Evolutionary conservation across 2,888 invertebrate genomes (phyloP).

Genomic region (Lamproptera curius): DNA sequence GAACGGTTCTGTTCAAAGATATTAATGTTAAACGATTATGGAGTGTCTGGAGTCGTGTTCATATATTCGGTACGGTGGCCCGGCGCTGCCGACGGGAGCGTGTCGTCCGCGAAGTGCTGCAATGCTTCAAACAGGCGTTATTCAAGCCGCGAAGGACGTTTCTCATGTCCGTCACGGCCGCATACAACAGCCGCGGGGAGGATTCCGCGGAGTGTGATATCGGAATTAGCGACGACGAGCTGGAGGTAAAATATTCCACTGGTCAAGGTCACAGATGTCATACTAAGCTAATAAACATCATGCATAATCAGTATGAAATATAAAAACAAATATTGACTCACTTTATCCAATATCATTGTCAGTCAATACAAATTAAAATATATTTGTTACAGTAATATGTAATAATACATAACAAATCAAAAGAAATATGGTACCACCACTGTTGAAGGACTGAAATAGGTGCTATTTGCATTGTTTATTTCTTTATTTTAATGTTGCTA

Average conservation of each 20-base stretch:
- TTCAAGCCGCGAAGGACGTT: constrained; percentile 53
- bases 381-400: too few relatives aligned
- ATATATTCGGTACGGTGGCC: constrained; percentile 49
- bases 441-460: too few relatives aligned
- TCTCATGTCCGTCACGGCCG: constrained; percentile 59
- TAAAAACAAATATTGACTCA: too few relatives aligned
- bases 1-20: constrained; percentile 45
- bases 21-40: constrained; percentile 50
- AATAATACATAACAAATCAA: too few relatives aligned
- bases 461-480: too few relatives aligned
- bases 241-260: constrained; percentile 45
- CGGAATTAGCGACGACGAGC: constrained; percentile 56
- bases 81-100: constrained; percentile 54
- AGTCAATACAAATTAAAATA: too few relatives aligned
- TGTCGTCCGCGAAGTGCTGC: constrained; percentile 55
- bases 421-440: too few relatives aligned
- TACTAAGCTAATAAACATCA: too few relatives aligned
- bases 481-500: too few relatives aligned
- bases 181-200: constrained; percentile 46
- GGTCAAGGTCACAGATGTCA: constrained; percentile 16
- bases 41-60: constrained; percentile 55
- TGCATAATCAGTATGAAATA: too few relatives aligned
- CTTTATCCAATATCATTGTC: too few relatives aligned
- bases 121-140: constrained; percentile 55
- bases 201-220: constrained; percentile 37